phyloP scores from a whole-genome alignment of 2,113 vertebrate species.

The Pipra filicauda region DNA sequence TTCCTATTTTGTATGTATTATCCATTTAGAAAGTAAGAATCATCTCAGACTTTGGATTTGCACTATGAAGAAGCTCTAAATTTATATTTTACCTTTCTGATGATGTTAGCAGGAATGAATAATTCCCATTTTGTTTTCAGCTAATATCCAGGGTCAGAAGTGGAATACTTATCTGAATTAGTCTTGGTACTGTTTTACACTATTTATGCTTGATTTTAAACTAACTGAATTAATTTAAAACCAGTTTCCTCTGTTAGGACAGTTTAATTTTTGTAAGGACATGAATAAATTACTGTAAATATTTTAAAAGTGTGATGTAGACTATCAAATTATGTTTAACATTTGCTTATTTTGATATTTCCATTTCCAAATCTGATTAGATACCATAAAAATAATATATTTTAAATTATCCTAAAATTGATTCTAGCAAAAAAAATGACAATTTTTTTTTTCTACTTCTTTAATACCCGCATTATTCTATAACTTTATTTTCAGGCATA shows the following conservation, averaged over 20 bases:
- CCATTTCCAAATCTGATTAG: background rate
- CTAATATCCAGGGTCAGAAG: background rate
- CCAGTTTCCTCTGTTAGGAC: background rate
- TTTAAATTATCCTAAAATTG: background rate
- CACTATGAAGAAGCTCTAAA: background rate
- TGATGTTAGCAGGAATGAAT: background rate
- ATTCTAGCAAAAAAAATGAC: background rate
- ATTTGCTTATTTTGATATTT: background rate
- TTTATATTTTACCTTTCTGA: background rate
- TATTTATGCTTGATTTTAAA: background rate
- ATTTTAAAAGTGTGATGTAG: background rate
- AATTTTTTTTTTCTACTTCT: background rate
- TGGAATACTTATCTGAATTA: background rate
- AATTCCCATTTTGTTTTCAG: background rate
- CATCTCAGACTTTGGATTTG: background rate
- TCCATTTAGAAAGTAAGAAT: background rate
- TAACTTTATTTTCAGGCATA: background rate
- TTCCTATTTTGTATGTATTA: background rate
- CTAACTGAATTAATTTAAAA: background rate
- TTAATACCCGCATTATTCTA: background rate
- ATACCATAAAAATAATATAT: background rate
- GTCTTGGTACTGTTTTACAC: background rate
- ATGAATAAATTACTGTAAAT: background rate
- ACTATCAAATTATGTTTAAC: background rate
- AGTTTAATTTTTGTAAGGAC: background rate